Evolutionary conservation across 1,140 invertebrate genomes (phyloP), one percentile per base, ranked within the genome.

Genomic region (Bemisia tabaci): DNA sequence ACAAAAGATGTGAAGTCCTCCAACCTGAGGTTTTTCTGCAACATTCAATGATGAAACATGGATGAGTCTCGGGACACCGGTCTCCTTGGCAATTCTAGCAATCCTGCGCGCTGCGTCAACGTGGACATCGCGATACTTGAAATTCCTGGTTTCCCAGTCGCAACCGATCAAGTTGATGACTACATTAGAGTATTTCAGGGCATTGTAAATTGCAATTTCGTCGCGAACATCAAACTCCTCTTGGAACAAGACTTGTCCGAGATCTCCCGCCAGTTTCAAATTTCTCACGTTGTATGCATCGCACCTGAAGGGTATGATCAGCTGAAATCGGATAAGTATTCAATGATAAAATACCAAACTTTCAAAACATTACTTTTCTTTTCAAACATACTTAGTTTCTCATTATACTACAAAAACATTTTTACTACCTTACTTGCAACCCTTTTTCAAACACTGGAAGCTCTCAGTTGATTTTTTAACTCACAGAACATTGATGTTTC

Each of bases 111-210:
- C 83, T 25, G 89, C 89, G 62, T 85, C 81, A 0, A 90, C 84
- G 80, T 94, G 81, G 0, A 93, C 88, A 82, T 95, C 90, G 27
- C 88, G 78, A 74, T 85, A 94, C 61, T 79, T 84, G 69, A 89
- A 97, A 75, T 95, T 95, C 79, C 83, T 89, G 0, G 96, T 99
- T 77, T 96, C 92, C 80, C 86, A 94, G 70, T 96, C 88, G 64
- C 88, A 81, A 24, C 96, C 95, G 72, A 99, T 85, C 48, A 97
- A 80, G 79, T 99, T 99, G 69, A 99, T 87, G 0, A 99, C 97
- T 68, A 98, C 90, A 82, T 98, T 97, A 0, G 96, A 98, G 79
- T 99, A 92, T 73, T 91, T 90, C 2, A 98, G 83, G 12, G 87
- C 88, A 77, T 89, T 92, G 2, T 84, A 79, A 70, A 99, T 89